phyloP scores from a whole-genome alignment of 2,113 vertebrate species.

The Litocranius walleri region DNA sequence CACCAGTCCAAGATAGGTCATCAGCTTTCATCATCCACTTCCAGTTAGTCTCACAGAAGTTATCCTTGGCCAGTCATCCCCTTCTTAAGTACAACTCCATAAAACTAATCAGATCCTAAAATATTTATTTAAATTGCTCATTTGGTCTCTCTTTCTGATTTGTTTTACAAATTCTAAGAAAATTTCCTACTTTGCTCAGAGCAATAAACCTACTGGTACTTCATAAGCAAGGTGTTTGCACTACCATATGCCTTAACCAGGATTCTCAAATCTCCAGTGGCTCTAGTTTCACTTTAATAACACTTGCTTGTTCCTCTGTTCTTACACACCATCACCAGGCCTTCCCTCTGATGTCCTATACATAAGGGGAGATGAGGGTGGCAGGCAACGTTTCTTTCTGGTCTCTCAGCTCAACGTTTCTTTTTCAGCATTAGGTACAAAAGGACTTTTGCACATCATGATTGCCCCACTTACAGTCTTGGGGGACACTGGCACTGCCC shows the following conservation, averaged over 20 bases:
- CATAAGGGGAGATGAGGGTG: rapidly evolving
- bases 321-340: neutral
- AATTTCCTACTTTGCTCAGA: neutral
- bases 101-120: neutral
- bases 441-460: neutral
- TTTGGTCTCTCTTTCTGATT: neutral
- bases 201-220: neutral
- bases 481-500: neutral
- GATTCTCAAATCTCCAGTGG: neutral
- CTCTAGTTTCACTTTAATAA: neutral
- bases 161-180: neutral
- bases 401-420: neutral
- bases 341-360: neutral
- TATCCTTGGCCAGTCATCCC: neutral
- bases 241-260: neutral
- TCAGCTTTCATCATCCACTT: neutral
- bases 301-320: neutral
- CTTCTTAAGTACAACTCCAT: neutral
- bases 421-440: neutral
- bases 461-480: neutral
- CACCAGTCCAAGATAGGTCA: neutral
- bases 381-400: neutral
- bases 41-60: neutral
- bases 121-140: neutral
- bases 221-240: neutral